Evolutionary conservation across 2,113 vertebrate genomes (phyloP).

Genomic region (Gasterosteus aculeatus): DNA sequence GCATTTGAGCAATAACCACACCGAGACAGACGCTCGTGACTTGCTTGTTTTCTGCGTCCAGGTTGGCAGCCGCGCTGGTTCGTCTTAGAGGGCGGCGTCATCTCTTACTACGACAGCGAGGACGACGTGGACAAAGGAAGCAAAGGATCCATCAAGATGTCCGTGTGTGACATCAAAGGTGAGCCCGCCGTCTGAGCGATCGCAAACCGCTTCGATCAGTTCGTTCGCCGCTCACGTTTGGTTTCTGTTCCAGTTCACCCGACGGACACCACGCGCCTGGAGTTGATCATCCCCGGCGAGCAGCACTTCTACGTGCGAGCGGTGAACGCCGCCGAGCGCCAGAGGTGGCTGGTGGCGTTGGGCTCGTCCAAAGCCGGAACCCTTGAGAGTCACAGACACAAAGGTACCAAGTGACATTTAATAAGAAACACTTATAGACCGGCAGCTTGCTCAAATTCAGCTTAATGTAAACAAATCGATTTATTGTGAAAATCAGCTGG

Average conservation of each 20-base stretch:
- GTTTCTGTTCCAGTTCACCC: slow-evolving; percentile 76
- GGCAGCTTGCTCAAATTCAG: not conserved
- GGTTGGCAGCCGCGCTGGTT: slow-evolving; percentile 99
- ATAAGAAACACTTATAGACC: not conserved
- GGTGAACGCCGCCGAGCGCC: slow-evolving; percentile 84
- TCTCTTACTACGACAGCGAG: slow-evolving; percentile 95
- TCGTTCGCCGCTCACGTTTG: not conserved
- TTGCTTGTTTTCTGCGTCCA: slow-evolving; percentile 56
- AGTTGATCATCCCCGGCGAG: slow-evolving; percentile 86
- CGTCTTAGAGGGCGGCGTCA: slow-evolving; percentile 90
- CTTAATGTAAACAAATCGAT: no score
- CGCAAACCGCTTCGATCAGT: no score
- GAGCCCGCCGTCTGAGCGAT: slow-evolving; percentile 6
- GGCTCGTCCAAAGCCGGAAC: slow-evolving; percentile 87
- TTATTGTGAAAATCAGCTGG: no score
- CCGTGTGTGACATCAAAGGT: slow-evolving; percentile 98
- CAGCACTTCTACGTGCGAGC: slow-evolving; percentile 87
- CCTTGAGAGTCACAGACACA: slow-evolving; percentile 81
- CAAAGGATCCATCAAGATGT: slow-evolving; percentile 97
- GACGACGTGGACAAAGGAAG: slow-evolving; percentile 96
- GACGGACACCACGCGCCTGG: slow-evolving; percentile 80
- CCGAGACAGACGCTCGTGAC: not conserved
- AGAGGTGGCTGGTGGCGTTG: slow-evolving; percentile 87
- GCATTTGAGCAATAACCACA: no score
- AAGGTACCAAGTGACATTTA: slow-evolving; percentile 61